Percentiles rank a stretch among this genome's conserved stretches.
These are phyloP conservation scores for Drosophila persimilis DNA, from an alignment of 1,140 invertebrate genomes.

Conservation along the genomic window DNA sequence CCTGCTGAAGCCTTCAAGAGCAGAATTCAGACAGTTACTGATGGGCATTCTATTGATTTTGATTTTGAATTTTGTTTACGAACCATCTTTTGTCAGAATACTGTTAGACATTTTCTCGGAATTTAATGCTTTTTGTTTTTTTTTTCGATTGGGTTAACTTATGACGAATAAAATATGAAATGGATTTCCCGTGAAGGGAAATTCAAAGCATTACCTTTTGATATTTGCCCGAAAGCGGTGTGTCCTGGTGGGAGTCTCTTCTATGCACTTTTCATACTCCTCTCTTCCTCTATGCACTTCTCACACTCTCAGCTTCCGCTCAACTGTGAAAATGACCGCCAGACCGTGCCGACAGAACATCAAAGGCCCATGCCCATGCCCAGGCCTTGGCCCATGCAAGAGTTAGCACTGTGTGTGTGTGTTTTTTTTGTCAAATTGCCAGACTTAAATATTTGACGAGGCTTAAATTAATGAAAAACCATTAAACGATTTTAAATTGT, in stretches of 20 bases:
- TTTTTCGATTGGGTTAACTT: not conserved
- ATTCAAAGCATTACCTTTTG: constrained; percentile 16
- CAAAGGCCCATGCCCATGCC: constrained; percentile 42
- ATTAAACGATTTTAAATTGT: constrained; percentile 15
- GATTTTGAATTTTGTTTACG: constrained; percentile 13
- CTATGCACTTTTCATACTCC: too few species aligned
- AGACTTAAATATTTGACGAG: constrained; percentile 36
- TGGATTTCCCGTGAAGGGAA: constrained; percentile 14
- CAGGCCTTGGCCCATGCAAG: not conserved
- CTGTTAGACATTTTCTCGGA: not conserved
- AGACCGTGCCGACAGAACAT: constrained; percentile 56
- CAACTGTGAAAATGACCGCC: constrained; percentile 33
- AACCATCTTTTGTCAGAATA: constrained; percentile 35
- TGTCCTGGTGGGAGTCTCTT: too few species aligned
- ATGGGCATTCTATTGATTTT: constrained; percentile 8
- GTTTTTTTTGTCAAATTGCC: constrained; percentile 5
- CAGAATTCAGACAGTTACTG: constrained; percentile 3
- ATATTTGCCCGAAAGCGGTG: too few species aligned
- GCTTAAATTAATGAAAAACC: constrained; percentile 37
- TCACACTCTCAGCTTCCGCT: constrained; percentile 3
- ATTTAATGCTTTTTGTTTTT: not conserved
- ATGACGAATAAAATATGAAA: too few species aligned
- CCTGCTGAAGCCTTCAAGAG: constrained; percentile 20
- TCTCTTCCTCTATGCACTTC: not conserved
- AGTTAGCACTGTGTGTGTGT: not conserved